Evolutionary conservation across 2,113 vertebrate species (phyloP).

Genomic region (Lepus europaeus): DNA sequence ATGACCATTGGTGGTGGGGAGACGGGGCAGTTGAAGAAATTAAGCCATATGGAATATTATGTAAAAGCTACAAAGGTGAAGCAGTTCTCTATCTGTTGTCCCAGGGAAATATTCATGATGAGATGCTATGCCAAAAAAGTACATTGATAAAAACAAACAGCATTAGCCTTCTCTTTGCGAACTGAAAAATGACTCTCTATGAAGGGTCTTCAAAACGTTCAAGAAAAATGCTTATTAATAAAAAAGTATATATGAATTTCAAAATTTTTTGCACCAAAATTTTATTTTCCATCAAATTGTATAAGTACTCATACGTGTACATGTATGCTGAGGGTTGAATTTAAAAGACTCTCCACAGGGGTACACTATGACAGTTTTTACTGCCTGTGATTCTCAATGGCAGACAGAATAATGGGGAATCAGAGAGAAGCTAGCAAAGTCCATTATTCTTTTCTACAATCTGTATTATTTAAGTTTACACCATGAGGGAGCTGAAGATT

Average conservation of each 20-base stretch:
- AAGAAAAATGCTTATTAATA: no score
- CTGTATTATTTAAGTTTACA: background rate
- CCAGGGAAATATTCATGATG: background rate
- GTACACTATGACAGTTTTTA: background rate
- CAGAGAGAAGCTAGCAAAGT: background rate
- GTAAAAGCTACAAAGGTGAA: background rate
- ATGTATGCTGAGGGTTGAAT: background rate
- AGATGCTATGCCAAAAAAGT: background rate
- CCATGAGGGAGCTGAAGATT: background rate
- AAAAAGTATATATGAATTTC: no score
- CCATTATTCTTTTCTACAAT: background rate
- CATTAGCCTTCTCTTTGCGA: background rate
- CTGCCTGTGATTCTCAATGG: background rate
- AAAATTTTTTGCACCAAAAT: no score
- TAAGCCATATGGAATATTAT: background rate
- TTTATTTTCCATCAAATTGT: no score
- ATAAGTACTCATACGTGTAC: background rate
- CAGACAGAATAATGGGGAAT: background rate
- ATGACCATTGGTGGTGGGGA: background rate
- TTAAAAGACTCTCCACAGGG: background rate
- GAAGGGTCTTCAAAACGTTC: no score
- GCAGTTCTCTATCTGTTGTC: background rate
- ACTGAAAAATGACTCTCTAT: no score
- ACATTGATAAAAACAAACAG: background rate
- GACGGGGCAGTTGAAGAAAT: background rate